Percentiles rank a stretch among this genome's conserved stretches.
Evolutionary conservation across 2,113 vertebrate species (phyloP).

Genomic region (Podarcis cretensis): DNA sequence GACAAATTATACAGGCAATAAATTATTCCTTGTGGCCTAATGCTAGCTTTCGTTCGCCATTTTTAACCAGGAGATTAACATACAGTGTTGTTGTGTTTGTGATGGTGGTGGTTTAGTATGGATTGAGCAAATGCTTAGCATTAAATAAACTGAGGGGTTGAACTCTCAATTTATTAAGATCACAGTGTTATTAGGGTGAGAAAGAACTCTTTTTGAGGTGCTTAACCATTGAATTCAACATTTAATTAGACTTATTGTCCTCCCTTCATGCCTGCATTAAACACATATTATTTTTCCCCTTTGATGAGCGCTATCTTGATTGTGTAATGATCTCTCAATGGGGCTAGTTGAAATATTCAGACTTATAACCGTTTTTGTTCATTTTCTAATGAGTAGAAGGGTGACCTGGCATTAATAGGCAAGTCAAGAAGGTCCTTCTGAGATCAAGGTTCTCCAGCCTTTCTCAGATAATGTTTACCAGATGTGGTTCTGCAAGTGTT

Average conservation of each 20-base stretch:
- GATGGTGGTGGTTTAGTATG: background rate
- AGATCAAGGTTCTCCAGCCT: conserved; percentile 41
- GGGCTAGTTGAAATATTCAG: conserved; percentile 14
- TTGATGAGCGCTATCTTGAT: background rate
- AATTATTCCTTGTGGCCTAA: background rate
- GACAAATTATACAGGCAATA: background rate
- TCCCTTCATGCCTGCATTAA: background rate
- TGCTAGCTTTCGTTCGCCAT: background rate
- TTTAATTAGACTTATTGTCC: background rate
- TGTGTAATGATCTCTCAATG: background rate
- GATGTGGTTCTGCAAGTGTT: background rate
- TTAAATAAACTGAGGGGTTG: background rate
- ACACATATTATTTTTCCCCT: background rate
- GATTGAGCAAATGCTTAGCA: background rate
- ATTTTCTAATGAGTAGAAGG: conserved; percentile 44
- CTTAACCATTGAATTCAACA: background rate
- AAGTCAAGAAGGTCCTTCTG: background rate
- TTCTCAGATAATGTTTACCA: conserved; percentile 50
- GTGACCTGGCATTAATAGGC: too few species aligned
- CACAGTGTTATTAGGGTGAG: background rate
- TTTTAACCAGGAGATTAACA: background rate
- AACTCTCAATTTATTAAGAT: background rate
- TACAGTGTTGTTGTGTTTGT: background rate
- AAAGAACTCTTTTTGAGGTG: background rate
- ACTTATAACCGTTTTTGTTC: conserved; percentile 41